phyloP scores from a whole-genome alignment of 2,113 vertebrate species.

The Choloepus hoffmanni region DNA sequence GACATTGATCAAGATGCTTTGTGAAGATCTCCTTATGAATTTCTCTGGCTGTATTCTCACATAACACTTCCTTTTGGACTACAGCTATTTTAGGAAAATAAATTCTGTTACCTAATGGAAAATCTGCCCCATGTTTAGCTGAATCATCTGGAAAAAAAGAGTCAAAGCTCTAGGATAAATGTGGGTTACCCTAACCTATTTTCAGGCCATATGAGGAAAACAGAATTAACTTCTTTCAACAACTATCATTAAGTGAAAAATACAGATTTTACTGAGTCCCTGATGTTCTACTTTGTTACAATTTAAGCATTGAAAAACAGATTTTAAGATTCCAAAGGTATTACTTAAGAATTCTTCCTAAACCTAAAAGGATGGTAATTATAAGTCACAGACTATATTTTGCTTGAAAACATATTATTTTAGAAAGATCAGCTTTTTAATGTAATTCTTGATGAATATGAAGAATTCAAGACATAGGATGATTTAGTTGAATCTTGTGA shows the following conservation, averaged over 20 bases:
- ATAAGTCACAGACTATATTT: conserved; percentile 38
- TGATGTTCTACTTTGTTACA: conserved; percentile 10
- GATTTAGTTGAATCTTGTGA: neutral
- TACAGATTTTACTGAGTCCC: conserved; percentile 1
- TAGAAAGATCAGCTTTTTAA: neutral
- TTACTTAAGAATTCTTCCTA: conserved; percentile 30
- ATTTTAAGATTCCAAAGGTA: conserved; percentile 42
- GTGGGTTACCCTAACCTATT: conserved; percentile 27
- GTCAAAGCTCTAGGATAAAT: conserved; percentile 26
- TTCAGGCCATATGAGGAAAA: conserved; percentile 53
- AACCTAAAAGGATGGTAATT: conserved; percentile 33
- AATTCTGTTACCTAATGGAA: conserved; percentile 50
- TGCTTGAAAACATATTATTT: conserved; percentile 65
- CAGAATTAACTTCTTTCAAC: conserved; percentile 59
- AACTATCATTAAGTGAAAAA: conserved; percentile 49
- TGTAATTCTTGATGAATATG: conserved; percentile 7
- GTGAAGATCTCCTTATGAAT: conserved; percentile 17
- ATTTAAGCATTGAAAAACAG: conserved; percentile 64
- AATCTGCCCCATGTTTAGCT: conserved; percentile 42
- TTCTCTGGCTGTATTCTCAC: conserved; percentile 43
- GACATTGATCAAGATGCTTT: conserved; percentile 4
- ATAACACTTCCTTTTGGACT: neutral
- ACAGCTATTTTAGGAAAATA: conserved; percentile 47
- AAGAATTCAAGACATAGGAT: neutral
- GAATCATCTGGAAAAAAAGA: neutral